These are phyloP conservation scores for Ephestia elutella DNA, from an alignment of 1,140 invertebrate genomes.

Conservation along the genomic window DNA sequence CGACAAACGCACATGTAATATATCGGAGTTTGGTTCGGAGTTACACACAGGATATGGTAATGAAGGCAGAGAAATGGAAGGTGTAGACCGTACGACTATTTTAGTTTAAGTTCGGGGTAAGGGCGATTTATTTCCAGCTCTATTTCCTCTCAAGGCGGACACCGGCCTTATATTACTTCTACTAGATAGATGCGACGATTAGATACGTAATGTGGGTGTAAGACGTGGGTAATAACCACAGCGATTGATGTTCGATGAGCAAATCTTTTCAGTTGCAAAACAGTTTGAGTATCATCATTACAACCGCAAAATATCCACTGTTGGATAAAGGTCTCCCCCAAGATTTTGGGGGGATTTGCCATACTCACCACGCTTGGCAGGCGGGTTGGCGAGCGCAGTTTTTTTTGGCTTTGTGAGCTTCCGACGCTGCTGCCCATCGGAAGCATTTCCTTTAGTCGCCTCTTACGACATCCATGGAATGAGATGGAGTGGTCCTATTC, in stretches of 20 bases:
- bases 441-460: too few species aligned
- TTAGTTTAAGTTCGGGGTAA: constrained; percentile 59
- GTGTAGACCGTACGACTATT: constrained; percentile 56
- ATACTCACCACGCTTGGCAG: too few species aligned
- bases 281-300: too few species aligned
- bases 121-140: constrained; percentile 69
- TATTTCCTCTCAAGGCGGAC: constrained; percentile 58
- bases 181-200: constrained; percentile 21
- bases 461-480: too few species aligned
- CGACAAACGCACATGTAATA: constrained; percentile 25
- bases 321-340: too few species aligned
- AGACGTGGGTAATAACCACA: constrained; percentile 14
- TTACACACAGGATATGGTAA: constrained; percentile 66
- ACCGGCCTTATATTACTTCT: constrained; percentile 30
- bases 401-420: too few species aligned
- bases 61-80: constrained; percentile 64
- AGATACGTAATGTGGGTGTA: constrained; percentile 30
- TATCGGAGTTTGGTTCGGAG: constrained; percentile 13
- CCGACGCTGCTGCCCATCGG: too few species aligned
- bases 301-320: too few species aligned
- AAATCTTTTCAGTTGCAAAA: constrained; percentile 4
- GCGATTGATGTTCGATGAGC: constrained; percentile 12
- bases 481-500: too few species aligned
- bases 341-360: too few species aligned
- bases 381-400: too few species aligned